Base-by-base conservation (phyloP, 2,888 invertebrate species). In the Zaprionus lineosus region DNA sequence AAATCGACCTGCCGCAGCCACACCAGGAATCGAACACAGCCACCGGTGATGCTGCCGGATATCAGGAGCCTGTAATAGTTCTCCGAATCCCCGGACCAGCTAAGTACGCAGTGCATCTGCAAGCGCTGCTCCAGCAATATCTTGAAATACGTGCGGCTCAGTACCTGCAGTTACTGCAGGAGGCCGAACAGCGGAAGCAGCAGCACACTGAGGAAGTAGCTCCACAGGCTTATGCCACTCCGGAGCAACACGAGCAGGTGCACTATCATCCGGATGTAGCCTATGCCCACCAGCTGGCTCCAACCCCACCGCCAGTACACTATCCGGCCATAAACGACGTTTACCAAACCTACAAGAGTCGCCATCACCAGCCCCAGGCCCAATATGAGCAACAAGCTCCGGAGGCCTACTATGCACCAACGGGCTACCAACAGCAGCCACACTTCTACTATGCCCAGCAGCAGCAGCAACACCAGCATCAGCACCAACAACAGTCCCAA, bases 21-120 rank as follows among this genome's bases (percentile, higher is more conserved):
- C 62, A 69, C 2, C 59, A 53, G 0, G 56, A 62, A 4, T 1
- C 34, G 7, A 56, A 11, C 12, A 50, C 9, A 2, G 57, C 19
- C 34, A 55, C 19, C 2, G 52, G 48, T 3, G 64, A 50, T 26
- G 44, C 40, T 2, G 69, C 36, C n/a, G 67, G 53, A 5, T 86
- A 88, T 36, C 86, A 88, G 21, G 90, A 89, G 52, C 90, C 90
- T 0, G 89, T 90, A 1, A 90, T 90, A 39, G 88, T 90, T 0
- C 62, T 90, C 6, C 84, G 89, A 3, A 89, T 90, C 44, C 90
- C 90, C 0, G 90, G 90, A 0, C 90, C 90, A 2, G 77, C 87
- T 7, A 90, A 90, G 51, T 90, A 90, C 48, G 90, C 90, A 1
- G 70, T 88, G 0, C 90, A 90, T 63, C 71, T 90, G 59, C 90